Percentiles rank a stretch among this genome's conserved stretches.
These are phyloP conservation scores for Salvelinus namaycush DNA, from an alignment of 2,113 vertebrate genomes.

Conservation along the genomic window DNA sequence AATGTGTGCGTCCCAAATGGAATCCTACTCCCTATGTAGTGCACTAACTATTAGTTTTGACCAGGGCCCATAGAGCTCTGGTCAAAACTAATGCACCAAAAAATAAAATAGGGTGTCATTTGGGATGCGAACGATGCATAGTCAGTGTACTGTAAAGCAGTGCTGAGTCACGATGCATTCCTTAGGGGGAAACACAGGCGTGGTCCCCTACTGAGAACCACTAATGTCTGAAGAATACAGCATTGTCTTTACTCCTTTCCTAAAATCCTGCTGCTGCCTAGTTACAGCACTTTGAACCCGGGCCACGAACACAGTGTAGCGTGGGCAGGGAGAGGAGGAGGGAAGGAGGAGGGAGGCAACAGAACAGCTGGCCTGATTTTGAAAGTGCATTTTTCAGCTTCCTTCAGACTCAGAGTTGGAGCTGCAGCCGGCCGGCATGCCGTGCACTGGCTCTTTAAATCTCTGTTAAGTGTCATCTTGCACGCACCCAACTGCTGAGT, in stretches of 20 bases:
- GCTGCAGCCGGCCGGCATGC: conserved; percentile 34
- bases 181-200: conserved; percentile 28
- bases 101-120: no score
- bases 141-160: conserved; percentile 14
- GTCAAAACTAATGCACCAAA: no score
- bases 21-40: no score
- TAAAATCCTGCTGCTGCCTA: conserved; percentile 18
- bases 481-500: conserved; percentile 87
- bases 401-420: conserved; percentile 23
- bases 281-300: conserved; percentile 30
- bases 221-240: conserved; percentile 6
- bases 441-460: conserved; percentile 82
- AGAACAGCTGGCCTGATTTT: conserved; percentile 55
- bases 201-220: conserved; percentile 16
- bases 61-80: no score
- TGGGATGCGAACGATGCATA: neutral
- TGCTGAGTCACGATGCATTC: conserved; percentile 33
- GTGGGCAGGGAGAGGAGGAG: conserved; percentile 11
- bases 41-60: neutral
- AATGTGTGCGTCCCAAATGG: conserved; percentile 8
- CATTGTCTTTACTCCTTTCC: conserved; percentile 3
- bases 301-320: conserved; percentile 34
- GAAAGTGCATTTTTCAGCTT: conserved; percentile 56
- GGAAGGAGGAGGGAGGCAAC: conserved; percentile 36
- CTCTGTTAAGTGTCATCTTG: conserved; percentile 82